Evolutionary conservation across 2,888 invertebrate genomes (phyloP), one percentile per base, ranked within the genome.

Genomic region (Hypena proboscidalis): DNA sequence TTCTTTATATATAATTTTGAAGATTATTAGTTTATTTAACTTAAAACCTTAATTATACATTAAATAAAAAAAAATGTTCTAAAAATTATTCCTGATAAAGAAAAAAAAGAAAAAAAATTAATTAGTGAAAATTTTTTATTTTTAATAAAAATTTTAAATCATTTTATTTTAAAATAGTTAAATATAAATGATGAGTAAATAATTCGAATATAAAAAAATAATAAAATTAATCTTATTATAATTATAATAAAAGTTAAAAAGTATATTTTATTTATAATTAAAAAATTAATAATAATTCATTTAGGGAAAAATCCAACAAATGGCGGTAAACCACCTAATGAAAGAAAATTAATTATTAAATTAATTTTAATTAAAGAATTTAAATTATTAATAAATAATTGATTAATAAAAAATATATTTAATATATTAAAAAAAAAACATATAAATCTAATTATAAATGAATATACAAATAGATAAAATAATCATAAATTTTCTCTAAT

Each of bases 281-380:
- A 51, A 67, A 75, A 82, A 83, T 92, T 91, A 74, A 93, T 92
- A 45, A 91, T 74, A 66, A 93, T 67, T 91, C 92, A 93, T 91
- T 93, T 93, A 1, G 93, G 92, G 0, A 92, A 79, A 85, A 93
- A 93, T 85, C 93, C 93, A 71, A 93, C 67, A 67, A 93, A 92
- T 0, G 93, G 93, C 0, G 93, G 93, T 42, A 93, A 57, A 9
- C 93, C 93, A 0, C 92, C 92, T 82, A 93, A 74, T 0, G 92
- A 93, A 52, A 93, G 35, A 69, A 93, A 85, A 81, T 91, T 92
- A 73, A 92, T 74, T 66, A 90, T 78, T 74, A 92, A 71, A 25
- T 78, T 81, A 70, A 92, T 80, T 90, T 92, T 93, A 65, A 87
- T 75, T 64, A 74, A 54, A 44, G 73, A 62, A 67, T 84, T 87